Evolutionary conservation across 2,888 invertebrate species (phyloP), one percentile per base, ranked within the genome.

Genomic region (Sphaeridia pumilis): DNA sequence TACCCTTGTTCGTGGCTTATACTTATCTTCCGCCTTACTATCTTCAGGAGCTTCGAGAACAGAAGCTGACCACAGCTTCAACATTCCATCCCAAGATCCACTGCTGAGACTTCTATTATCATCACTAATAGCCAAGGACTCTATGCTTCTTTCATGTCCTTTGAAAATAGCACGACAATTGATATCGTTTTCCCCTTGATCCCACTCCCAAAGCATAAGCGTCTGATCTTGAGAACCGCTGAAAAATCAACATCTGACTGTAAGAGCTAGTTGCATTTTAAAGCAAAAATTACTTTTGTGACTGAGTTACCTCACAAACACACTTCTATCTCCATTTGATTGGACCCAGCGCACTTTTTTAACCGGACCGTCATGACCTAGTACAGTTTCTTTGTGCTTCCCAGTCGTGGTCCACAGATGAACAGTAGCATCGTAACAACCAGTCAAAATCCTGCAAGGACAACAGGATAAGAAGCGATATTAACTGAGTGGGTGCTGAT

Each of bases 221-320:
- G 87, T 87, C 70, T 93, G 87, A 72, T 95, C 95, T 71, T 90
- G 89, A 7, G 93, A 92, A 5, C 82, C 87, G 73, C 84, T 85
- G n/a, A n/a, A n/a, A n/a, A n/a, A n/a, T n/a, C n/a, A n/a, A n/a
- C n/a, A n/a, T n/a, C n/a, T n/a, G 65, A 52, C 4, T 4, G 21
- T 7, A 48, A 25, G n/a, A 42, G 21, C n/a, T 34, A 31, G n/a
- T n/a, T n/a, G n/a, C n/a, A n/a, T n/a, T n/a, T n/a, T n/a, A n/a
- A n/a, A n/a, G n/a, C n/a, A n/a, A n/a, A n/a, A n/a, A n/a, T n/a
- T n/a, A n/a, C n/a, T n/a, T n/a, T n/a, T n/a, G n/a, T n/a, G n/a
- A n/a, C n/a, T n/a, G n/a, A n/a, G 14, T 63, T 69, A 81, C 79
- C 83, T 84, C 4, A 81, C 80, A 73, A 86, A 85, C 22, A 77